These are phyloP conservation scores for Spodoptera litura DNA, from an alignment of 1,140 invertebrate species.

Conservation along the genomic window DNA sequence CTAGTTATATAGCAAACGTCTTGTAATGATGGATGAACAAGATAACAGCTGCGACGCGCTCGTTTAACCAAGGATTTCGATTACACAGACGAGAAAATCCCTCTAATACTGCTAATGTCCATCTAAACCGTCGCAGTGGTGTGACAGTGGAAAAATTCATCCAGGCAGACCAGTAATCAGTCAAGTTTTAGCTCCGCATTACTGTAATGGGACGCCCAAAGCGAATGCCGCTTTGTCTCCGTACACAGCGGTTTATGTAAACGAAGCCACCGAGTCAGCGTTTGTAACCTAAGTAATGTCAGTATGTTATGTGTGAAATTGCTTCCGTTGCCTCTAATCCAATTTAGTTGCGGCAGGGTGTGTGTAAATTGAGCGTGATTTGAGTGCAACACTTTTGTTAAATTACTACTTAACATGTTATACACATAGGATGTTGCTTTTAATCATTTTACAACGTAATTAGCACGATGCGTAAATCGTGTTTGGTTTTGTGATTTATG, in stretches of 20 bases:
- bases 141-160: conserved; percentile 75
- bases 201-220: conserved; percentile 69
- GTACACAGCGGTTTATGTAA: conserved; percentile 52
- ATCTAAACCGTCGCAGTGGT: conserved; percentile 45
- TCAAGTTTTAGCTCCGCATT: conserved; percentile 80
- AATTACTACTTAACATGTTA: neutral
- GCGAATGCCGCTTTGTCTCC: conserved; percentile 67
- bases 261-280: conserved; percentile 34
- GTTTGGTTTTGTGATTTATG: too few species aligned
- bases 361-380: conserved; percentile 43
- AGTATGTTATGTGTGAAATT: conserved; percentile 34
- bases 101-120: conserved; percentile 72
- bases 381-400: conserved; percentile 27
- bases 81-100: conserved; percentile 65
- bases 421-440: neutral
- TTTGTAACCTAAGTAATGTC: conserved; percentile 42
- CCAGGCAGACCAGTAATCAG: conserved; percentile 73
- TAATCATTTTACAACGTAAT: too few species aligned
- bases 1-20: conserved; percentile 34
- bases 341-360: conserved; percentile 39
- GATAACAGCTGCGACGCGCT: conserved; percentile 41
- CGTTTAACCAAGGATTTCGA: conserved; percentile 58
- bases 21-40: conserved; percentile 36
- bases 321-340: conserved; percentile 40
- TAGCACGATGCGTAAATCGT: too few species aligned